Evolutionary conservation across 2,888 invertebrate genomes (phyloP), one percentile per base, ranked within the genome.

Genomic region (Oxyteleia sp.): DNA sequence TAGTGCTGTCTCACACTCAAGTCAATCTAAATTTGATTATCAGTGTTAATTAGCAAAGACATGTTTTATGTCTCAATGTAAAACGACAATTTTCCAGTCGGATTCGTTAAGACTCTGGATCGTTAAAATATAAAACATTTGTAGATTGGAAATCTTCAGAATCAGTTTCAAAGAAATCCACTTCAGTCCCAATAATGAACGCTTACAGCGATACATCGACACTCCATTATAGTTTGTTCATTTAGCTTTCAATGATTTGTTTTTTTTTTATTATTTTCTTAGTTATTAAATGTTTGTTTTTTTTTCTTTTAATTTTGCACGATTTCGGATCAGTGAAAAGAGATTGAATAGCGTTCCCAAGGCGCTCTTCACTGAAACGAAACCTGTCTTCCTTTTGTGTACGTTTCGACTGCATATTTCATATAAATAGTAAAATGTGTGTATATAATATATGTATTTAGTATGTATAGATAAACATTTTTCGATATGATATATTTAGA

Each of bases 81-180:
- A 59, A 59, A 53, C 26, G 51, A 68, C 61, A 53, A 10, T 32
- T 61, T 47, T 53, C 51, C 63, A 47, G 51, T 45, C 35, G 15
- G 47, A 43, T 45, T n/a, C 10, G 16, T 49, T 53, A 55, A 64
- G 18, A 59, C 15, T 76, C 7, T 68, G 53, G 64, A 61, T 29
- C 8, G 16, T 74, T 61, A 55, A 81, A 68, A 81, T 81, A 69
- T 59, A 81, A 74, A 81, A 69, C 11, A 47, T 63, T 71, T 38
- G 72, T 80, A 23, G 57, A 64, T 64, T 59, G 75, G 69, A 79
- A 51, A 64, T 59, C 66, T 64, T 76, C 18, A 76, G 35, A 43
- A 57, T 64, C 29, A 51, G 49, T 68, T 68, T 72, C 32, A 78
- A 78, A 78, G 78, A 72, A 76, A 76, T 76, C 32, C 61, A 53